Evolutionary conservation across 2,888 invertebrate genomes (phyloP).

Genomic region (Amitus sp.): DNA sequence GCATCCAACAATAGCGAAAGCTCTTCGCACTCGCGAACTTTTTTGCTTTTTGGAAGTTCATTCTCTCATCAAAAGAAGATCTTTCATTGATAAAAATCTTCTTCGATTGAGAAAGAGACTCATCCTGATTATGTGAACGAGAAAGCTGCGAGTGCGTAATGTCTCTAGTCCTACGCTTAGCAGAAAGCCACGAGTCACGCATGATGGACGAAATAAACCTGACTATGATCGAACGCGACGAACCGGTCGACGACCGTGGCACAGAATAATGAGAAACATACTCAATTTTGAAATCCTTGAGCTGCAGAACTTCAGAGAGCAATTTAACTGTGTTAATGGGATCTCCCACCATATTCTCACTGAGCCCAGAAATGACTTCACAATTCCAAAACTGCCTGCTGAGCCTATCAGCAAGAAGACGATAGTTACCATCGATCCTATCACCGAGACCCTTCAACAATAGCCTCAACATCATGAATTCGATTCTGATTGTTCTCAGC

Average conservation of each 20-base stretch:
- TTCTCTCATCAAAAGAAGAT: background rate
- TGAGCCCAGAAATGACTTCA: background rate
- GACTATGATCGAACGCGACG: background rate
- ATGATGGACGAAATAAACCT: background rate
- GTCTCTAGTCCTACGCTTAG: background rate
- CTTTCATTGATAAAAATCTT: background rate
- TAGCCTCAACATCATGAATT: background rate
- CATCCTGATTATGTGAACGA: too few relatives aligned
- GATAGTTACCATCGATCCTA: background rate
- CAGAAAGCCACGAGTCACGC: background rate
- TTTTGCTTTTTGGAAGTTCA: background rate
- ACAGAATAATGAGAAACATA: background rate
- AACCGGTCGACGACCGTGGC: background rate
- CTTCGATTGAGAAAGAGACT: too few relatives aligned
- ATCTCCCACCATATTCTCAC: background rate
- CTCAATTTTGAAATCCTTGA: background rate
- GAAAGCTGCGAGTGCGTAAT: background rate
- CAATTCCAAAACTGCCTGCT: background rate
- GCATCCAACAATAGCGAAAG: conserved; percentile 1
- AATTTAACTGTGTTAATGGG: background rate
- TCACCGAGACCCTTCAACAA: background rate
- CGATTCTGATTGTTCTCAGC: background rate
- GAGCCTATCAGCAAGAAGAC: background rate
- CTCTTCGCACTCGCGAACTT: background rate
- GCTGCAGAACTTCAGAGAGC: background rate